Evolutionary conservation across 2,888 invertebrate species (phyloP).

Genomic region (Crioceris asparagi): DNA sequence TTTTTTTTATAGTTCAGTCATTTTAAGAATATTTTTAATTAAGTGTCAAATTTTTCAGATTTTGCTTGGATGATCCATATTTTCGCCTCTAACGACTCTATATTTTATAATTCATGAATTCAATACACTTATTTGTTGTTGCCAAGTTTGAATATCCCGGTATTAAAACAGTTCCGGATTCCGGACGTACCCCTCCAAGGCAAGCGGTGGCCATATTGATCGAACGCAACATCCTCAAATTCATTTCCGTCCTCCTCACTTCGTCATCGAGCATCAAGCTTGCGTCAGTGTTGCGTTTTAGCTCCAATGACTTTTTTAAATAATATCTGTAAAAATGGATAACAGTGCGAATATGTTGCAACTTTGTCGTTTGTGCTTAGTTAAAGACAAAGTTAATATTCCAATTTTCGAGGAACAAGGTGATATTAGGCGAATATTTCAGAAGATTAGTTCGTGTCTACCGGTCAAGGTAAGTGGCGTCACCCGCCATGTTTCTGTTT

Average conservation of each 20-base stretch:
- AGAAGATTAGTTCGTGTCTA: constrained; percentile 61
- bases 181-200: constrained; percentile 16
- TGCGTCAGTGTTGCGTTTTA: constrained; percentile 20
- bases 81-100: too few species aligned
- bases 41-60: too few species aligned
- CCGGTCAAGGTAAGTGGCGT: constrained; percentile 57
- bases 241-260: constrained; percentile 25
- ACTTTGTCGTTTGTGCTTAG: constrained; percentile 39
- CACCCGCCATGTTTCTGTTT: constrained; percentile 28
- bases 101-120: background rate
- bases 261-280: constrained; percentile 20
- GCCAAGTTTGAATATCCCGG: constrained; percentile 9
- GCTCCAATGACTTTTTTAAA: constrained; percentile 26
- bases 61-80: too few species aligned
- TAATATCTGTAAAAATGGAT: constrained; percentile 31
- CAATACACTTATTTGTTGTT: too few species aligned
- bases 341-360: constrained; percentile 34
- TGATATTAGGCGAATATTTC: constrained; percentile 48
- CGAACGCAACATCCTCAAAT: constrained; percentile 20
- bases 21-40: too few species aligned
- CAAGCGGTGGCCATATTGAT: constrained; percentile 12
- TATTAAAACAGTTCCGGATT: background rate
- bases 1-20: too few species aligned
- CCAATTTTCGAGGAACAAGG: constrained; percentile 60
- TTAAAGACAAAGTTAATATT: constrained; percentile 47